These are phyloP conservation scores for Todiramphus chloris DNA, from an alignment of 2,113 vertebrate genomes.

Conservation along the genomic window DNA sequence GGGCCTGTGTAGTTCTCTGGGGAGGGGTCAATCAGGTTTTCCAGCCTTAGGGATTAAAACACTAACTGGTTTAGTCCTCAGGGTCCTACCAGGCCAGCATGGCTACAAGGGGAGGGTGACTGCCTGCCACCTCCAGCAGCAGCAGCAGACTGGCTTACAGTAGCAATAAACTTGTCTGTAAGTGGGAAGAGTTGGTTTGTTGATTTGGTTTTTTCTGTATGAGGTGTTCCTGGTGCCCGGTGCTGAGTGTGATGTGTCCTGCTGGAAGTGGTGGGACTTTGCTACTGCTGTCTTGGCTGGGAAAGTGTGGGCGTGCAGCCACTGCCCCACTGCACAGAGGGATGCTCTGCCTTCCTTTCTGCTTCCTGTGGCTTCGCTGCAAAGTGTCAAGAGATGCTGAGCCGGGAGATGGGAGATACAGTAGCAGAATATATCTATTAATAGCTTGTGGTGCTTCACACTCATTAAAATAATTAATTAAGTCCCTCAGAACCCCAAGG, in stretches of 20 bases:
- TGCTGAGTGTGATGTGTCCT: not conserved
- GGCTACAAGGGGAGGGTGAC: not conserved
- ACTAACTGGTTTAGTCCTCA: not conserved
- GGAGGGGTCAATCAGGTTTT: not conserved
- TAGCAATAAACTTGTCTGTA: not conserved
- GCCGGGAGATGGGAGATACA: not conserved
- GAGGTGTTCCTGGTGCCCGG: not conserved
- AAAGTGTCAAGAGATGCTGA: not conserved
- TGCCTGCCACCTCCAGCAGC: not conserved
- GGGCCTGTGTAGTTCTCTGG: not conserved
- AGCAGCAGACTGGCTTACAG: not conserved
- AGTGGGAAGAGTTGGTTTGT: not conserved
- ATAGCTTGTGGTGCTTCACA: slow-evolving; percentile 21
- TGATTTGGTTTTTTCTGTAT: not conserved
- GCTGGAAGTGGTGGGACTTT: not conserved
- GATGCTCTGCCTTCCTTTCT: not conserved
- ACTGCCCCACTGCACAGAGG: not conserved
- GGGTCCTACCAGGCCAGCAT: not conserved
- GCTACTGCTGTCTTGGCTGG: not conserved
- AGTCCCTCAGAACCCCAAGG: slow-evolving; percentile 11
- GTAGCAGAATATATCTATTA: slow-evolving; percentile 12
- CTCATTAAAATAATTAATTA: slow-evolving; percentile 50
- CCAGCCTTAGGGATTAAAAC: not conserved
- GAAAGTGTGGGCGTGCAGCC: not conserved
- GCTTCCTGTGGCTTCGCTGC: not conserved